These are phyloP conservation scores for Ammodramus savannarum DNA, from an alignment of 2,113 vertebrate genomes.

Conservation along the genomic window DNA sequence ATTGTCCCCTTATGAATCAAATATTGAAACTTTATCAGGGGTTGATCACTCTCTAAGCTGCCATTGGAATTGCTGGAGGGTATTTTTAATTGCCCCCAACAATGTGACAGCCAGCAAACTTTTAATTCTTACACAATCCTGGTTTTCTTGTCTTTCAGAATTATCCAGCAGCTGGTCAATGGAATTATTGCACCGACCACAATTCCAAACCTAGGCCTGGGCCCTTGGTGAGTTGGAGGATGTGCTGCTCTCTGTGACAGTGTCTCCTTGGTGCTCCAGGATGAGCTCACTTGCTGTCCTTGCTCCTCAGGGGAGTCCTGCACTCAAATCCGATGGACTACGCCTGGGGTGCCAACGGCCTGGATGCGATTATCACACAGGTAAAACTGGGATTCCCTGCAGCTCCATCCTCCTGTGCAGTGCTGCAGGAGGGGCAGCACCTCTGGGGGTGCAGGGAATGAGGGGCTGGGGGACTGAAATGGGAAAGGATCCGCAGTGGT, in stretches of 20 bases:
- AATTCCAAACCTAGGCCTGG: constrained; percentile 91
- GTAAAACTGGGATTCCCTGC: constrained; percentile 39
- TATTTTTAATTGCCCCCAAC: neutral
- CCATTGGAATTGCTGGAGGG: neutral
- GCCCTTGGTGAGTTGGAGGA: constrained; percentile 86
- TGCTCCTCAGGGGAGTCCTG: constrained; percentile 83
- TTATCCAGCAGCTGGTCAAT: constrained; percentile 94
- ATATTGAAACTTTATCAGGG: neutral
- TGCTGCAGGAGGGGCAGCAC: neutral
- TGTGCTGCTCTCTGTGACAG: neutral
- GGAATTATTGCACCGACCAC: constrained; percentile 93
- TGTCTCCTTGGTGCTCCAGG: neutral
- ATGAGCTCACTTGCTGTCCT: neutral
- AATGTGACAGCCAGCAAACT: neutral
- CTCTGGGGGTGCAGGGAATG: rapidly evolving
- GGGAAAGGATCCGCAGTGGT: rapidly evolving
- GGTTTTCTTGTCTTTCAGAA: constrained; percentile 71
- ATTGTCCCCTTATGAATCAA: neutral
- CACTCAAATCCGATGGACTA: constrained; percentile 98
- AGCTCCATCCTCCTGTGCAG: rapidly evolving
- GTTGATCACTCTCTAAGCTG: neutral
- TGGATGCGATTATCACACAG: constrained; percentile 96
- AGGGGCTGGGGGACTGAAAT: neutral
- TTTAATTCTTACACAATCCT: neutral
- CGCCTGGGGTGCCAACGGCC: constrained; percentile 93